Conservation (phyloP, 2,113 vertebrate genomes). For the Myrmophylax atrothorax region DNA sequence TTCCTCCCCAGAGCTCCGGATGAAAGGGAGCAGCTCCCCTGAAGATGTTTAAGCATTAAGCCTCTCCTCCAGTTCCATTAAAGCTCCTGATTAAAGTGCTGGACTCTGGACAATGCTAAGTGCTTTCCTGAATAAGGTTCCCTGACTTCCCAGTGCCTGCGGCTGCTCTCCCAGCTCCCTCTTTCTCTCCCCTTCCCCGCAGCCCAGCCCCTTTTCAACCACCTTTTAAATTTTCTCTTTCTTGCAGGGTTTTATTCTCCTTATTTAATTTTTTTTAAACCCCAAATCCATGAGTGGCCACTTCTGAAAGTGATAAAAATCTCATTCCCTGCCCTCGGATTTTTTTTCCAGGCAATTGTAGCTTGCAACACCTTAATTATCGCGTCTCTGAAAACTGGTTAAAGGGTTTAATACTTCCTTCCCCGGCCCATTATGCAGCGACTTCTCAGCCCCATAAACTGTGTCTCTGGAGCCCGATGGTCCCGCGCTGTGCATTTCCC, state of each 20-base stretch:
- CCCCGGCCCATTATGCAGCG: not conserved
- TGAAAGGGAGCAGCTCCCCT: not conserved
- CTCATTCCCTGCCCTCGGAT: not conserved
- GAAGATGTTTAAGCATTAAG: not conserved
- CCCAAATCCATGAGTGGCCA: not conserved
- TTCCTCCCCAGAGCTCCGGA: not conserved
- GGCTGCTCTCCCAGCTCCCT: not conserved
- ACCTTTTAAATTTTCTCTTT: not conserved
- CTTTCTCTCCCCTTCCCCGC: not conserved
- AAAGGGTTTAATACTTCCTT: constrained; percentile 66
- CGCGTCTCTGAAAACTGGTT: constrained; percentile 32
- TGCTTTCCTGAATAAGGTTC: not conserved
- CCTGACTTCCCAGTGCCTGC: not conserved
- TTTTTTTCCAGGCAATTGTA: constrained; percentile 2
- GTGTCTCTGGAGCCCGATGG: not conserved
- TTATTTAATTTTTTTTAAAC: not conserved
- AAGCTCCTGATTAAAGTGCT: not conserved
- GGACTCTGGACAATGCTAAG: not conserved
- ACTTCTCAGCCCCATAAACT: constrained; percentile 32
- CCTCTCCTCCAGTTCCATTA: not conserved
- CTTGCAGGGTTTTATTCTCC: not conserved
- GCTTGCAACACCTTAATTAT: constrained; percentile 60
- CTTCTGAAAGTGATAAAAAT: constrained; percentile 8
- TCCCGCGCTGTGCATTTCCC: not conserved
- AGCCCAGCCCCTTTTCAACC: not conserved